Evolutionary conservation across 2,113 vertebrate genomes (phyloP).

Genomic region (Channa argus): DNA sequence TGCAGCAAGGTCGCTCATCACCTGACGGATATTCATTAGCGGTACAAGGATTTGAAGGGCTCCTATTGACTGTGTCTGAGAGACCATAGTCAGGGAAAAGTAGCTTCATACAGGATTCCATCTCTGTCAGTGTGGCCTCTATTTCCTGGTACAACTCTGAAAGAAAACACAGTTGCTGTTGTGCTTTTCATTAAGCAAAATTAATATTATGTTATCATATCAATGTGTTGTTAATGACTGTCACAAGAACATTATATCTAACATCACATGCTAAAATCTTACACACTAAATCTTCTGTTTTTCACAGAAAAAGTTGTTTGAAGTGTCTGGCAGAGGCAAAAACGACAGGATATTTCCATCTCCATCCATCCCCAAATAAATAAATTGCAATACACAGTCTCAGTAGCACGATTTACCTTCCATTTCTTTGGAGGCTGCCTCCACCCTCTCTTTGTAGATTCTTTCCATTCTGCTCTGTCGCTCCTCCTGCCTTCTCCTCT

Average conservation of each 20-base stretch:
- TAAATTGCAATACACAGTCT: too few relatives aligned
- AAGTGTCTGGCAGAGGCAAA: too few relatives aligned
- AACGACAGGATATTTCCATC: too few relatives aligned
- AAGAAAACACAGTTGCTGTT: constrained; percentile 4
- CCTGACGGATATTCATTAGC: constrained; percentile 17
- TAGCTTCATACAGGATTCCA: constrained; percentile 90
- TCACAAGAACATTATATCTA: too few relatives aligned
- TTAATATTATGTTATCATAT: too few relatives aligned
- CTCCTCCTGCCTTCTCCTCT: constrained; percentile 89
- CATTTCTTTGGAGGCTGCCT: constrained; percentile 88
- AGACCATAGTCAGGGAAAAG: constrained; percentile 83
- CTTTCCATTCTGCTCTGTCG: constrained; percentile 86
- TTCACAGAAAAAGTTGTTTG: too few relatives aligned
- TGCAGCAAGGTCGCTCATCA: constrained; percentile 90
- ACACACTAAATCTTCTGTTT: too few relatives aligned
- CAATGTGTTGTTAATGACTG: too few relatives aligned
- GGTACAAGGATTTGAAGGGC: neutral
- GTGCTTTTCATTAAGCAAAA: too few relatives aligned
- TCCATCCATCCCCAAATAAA: too few relatives aligned
- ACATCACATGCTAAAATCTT: too few relatives aligned
- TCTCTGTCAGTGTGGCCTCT: constrained; percentile 85
- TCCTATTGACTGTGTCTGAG: neutral
- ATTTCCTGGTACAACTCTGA: constrained; percentile 88
- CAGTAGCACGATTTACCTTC: constrained; percentile 78
- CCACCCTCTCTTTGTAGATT: constrained; percentile 89